These are phyloP conservation scores for Alosa alosa DNA, from an alignment of 2,113 vertebrate species.

Conservation along the genomic window DNA sequence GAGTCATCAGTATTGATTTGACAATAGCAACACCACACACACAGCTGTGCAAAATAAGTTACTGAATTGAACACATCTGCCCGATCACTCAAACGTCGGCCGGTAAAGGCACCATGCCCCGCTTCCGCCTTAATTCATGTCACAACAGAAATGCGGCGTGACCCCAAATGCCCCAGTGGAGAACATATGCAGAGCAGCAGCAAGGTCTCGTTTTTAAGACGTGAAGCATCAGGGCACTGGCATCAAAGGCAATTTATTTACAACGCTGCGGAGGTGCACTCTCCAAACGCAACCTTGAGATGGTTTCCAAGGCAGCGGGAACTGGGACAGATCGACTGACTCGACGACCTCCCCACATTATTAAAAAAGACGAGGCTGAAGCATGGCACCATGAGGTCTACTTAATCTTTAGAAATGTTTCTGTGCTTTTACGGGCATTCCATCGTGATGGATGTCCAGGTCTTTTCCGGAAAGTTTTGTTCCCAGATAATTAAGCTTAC, in stretches of 20 bases:
- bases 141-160: slow-evolving; percentile 7
- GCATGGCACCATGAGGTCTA: slow-evolving; percentile 7
- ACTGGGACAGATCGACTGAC: slow-evolving; percentile 38
- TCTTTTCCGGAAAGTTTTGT: slow-evolving; percentile 1
- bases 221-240: background rate
- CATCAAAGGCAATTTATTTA: slow-evolving; percentile 43
- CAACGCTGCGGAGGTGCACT: slow-evolving; percentile 23
- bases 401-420: slow-evolving; percentile 25
- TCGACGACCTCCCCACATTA: slow-evolving; percentile 11
- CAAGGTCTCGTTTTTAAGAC: slow-evolving; percentile 10
- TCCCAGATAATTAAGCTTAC: background rate
- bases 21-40: slow-evolving; percentile 18
- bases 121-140: slow-evolving; percentile 19
- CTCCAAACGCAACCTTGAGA: slow-evolving; percentile 41
- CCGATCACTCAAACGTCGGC: background rate
- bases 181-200: slow-evolving; percentile 27
- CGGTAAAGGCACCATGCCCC: background rate
- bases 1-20: slow-evolving; percentile 28
- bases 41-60: background rate
- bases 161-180: slow-evolving; percentile 10
- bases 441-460: slow-evolving; percentile 25
- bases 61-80: slow-evolving; percentile 18
- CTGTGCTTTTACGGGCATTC: slow-evolving; percentile 23
- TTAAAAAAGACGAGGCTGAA: slow-evolving; percentile 35
- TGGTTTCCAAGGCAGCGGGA: slow-evolving; percentile 32